Conservation (phyloP, 2,113 vertebrate genomes). For the Donacobius atricapilla region DNA sequence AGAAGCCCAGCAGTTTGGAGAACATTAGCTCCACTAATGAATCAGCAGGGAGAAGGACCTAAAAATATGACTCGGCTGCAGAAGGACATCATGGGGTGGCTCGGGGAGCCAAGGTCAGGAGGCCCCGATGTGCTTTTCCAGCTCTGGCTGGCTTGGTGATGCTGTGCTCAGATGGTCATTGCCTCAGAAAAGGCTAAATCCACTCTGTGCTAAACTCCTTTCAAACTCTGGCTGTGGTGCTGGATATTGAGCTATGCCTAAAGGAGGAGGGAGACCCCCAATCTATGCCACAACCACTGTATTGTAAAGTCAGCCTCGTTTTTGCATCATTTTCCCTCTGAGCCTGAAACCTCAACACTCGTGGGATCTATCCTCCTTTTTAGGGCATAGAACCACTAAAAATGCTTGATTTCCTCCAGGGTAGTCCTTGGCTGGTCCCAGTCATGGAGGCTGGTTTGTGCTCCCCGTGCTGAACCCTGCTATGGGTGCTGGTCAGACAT, state of each 20-base stretch:
- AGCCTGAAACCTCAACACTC: neutral
- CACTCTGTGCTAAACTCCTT: neutral
- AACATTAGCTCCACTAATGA: slow-evolving; percentile 37
- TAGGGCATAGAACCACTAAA: neutral
- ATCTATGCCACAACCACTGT: fast-evolving
- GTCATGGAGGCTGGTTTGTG: neutral
- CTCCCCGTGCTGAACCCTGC: neutral
- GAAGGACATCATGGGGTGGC: neutral
- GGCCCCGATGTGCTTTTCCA: neutral
- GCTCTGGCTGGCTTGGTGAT: neutral
- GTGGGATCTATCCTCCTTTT: neutral
- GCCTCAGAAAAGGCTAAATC: neutral
- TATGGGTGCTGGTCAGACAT: neutral
- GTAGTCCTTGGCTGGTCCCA: neutral
- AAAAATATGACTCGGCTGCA: neutral
- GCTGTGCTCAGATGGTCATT: neutral
- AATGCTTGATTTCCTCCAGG: neutral
- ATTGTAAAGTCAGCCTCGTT: neutral
- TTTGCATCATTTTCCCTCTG: neutral
- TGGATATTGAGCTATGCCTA: neutral
- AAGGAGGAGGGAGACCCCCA: neutral
- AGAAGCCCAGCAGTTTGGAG: neutral
- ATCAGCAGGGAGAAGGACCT: slow-evolving; percentile 17
- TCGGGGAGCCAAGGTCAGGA: neutral
- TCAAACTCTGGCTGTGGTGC: neutral